Evolutionary conservation across 2,888 invertebrate species (phyloP), one percentile per base, ranked within the genome.

Genomic region (Chydorus sphaericus): DNA sequence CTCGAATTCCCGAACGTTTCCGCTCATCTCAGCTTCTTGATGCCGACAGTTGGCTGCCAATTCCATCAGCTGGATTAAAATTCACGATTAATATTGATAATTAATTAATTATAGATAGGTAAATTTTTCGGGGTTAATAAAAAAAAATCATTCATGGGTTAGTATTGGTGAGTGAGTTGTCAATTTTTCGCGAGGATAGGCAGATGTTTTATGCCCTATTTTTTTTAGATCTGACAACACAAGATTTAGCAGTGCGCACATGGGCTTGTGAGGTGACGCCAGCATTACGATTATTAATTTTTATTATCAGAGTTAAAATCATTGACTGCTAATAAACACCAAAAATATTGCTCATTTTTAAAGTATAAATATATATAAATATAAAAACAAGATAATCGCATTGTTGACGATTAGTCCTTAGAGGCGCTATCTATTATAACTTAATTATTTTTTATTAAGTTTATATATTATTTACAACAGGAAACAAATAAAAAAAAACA

Each of bases 41-140:
- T 85, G 81, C 57, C 83, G 81, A 57, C 88, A 86, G 56, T 82
- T 83, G 58, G 83, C 78, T 69, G 87, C 88, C 70, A 87, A 78
- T 66, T 90, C 85, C 66, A 88, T 83, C 67, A 91, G 72, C 90
- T 90, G 68, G 3, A 36, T 3, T n/a, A 33, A 33, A 10, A 33
- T 11, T 33, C 10, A 33, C 10, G n/a, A 33, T 33, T 33, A 39
- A 8, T 10, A 39, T 39, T n/a, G n/a, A n/a, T n/a, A n/a, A n/a
- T n/a, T n/a, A n/a, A n/a, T n/a, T n/a, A 10, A 39, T 39, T 16
- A n/a, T 18, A 23, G 20, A 39, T 7, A 39, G 20, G n/a, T n/a
- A n/a, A n/a, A n/a, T n/a, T n/a, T n/a, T n/a, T n/a, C n/a, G n/a
- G n/a, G n/a, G n/a, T n/a, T n/a, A n/a, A n/a, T n/a, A n/a, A n/a